A percentile compares a stretch with the other conserved stretches of the same genome.
phyloP scores from a whole-genome alignment of 2,888 invertebrate species.

The Microctonus hyperodae region DNA sequence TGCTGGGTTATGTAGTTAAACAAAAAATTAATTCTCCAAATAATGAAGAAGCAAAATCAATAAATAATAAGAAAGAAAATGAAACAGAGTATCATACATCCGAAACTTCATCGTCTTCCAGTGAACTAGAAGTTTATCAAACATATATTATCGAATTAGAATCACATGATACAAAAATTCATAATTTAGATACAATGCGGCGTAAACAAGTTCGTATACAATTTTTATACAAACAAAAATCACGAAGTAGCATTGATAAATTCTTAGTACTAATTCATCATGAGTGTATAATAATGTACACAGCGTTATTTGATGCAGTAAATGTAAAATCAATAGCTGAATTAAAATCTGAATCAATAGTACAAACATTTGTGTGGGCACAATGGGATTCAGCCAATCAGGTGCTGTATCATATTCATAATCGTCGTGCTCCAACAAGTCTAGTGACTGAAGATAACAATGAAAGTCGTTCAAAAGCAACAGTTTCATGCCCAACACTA shows the following conservation, averaged over 20 bases:
- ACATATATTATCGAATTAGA: conserved; percentile 71
- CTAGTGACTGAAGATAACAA: conserved; percentile 72
- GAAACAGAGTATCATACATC: conserved; percentile 34
- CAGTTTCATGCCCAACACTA: conserved; percentile 70
- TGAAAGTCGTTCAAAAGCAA: conserved; percentile 65
- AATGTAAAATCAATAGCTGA: conserved; percentile 45
- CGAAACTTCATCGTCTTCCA: not conserved
- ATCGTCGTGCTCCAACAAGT: conserved; percentile 74
- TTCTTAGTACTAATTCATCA: conserved; percentile 79
- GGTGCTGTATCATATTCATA: conserved; percentile 84
- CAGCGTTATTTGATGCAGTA: conserved; percentile 43
- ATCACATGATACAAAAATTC: conserved; percentile 60
- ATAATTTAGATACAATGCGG: conserved; percentile 66
- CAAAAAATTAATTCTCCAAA: conserved; percentile 47
- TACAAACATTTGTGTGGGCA: conserved; percentile 82
- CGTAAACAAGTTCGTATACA: conserved; percentile 80
- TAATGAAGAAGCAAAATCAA: not conserved
- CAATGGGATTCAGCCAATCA: conserved; percentile 85
- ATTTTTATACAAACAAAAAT: conserved; percentile 72
- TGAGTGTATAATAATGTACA: conserved; percentile 70
- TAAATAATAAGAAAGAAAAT: conserved; percentile 25
- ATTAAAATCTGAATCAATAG: conserved; percentile 64
- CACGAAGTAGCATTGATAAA: conserved; percentile 66
- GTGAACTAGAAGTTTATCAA: conserved; percentile 66
- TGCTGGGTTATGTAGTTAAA: conserved; percentile 76